Percentiles rank a stretch among this genome's conserved stretches.
These are phyloP conservation scores for Chaetodon trifasciatus DNA, from an alignment of 2,797 vertebrate genomes.

Conservation along the genomic window DNA sequence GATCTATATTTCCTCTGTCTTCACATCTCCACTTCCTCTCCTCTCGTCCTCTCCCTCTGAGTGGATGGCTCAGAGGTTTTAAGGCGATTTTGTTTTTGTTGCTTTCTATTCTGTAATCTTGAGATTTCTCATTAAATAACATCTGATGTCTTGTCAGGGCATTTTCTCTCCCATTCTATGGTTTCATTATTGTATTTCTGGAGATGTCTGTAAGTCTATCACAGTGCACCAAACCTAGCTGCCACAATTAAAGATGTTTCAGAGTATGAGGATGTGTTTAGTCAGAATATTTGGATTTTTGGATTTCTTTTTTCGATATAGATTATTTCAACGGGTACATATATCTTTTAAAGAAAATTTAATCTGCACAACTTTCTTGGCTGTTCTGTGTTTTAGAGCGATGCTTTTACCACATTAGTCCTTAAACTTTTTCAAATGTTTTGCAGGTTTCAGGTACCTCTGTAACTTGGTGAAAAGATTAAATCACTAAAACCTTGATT, in stretches of 20 bases:
- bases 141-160: constrained; percentile 7
- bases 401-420: not conserved
- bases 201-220: constrained; percentile 17
- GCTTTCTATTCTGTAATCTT: constrained; percentile 31
- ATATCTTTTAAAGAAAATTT: not conserved
- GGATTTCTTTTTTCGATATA: not conserved
- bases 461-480: not conserved
- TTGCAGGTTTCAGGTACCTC: not conserved
- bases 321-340: not conserved
- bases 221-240: not conserved
- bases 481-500: not conserved
- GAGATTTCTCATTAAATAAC: constrained; percentile 38
- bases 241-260: constrained; percentile 9
- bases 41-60: not conserved
- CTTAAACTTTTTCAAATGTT: not conserved
- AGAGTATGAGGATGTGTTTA: not conserved
- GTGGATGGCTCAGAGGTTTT: constrained; percentile 14
- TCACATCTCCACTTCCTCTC: not conserved
- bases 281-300: not conserved
- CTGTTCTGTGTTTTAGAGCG: not conserved
- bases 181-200: not conserved
- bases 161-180: not conserved
- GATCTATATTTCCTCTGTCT: not conserved
- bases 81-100: constrained; percentile 36
- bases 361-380: constrained; percentile 1